Percentiles rank a stretch among this genome's conserved stretches.
These are phyloP conservation scores for Gallinago undulata DNA, from an alignment of 2,113 vertebrate genomes.

Conservation along the genomic window DNA sequence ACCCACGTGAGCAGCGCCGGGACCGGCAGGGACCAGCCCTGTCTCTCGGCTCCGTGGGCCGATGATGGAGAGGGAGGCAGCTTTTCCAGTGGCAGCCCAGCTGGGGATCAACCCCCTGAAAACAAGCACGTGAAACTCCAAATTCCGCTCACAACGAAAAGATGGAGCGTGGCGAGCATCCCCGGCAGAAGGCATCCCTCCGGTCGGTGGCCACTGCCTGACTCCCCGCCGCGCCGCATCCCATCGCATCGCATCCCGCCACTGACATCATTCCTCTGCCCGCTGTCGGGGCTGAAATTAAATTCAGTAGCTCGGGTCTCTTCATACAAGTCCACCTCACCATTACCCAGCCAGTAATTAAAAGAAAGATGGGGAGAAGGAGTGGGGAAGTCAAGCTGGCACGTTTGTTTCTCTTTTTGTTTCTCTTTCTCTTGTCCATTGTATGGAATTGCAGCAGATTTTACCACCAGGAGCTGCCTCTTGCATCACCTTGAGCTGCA, in stretches of 20 bases:
- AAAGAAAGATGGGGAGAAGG: not conserved
- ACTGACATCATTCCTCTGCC: conserved; percentile 22
- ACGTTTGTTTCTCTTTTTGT: accelerated
- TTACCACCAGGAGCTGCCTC: not conserved
- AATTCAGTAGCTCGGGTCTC: not conserved
- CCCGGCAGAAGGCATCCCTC: not conserved
- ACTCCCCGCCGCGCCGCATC: conserved; percentile 46
- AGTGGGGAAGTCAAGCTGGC: not conserved
- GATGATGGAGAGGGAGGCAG: not conserved
- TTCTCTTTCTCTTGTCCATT: not conserved
- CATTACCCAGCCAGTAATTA: not conserved
- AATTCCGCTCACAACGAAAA: not conserved
- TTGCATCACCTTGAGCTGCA: not conserved
- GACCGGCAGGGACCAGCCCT: not conserved
- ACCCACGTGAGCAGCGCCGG: not conserved
- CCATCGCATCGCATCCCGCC: conserved; percentile 35
- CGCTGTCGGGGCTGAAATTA: not conserved
- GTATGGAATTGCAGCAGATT: accelerated
- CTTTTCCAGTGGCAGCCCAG: not conserved
- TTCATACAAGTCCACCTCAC: not conserved
- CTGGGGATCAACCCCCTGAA: not conserved
- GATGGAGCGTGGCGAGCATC: not conserved
- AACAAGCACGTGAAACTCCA: not conserved
- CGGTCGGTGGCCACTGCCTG: not conserved
- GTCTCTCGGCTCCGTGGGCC: not conserved